Evolutionary conservation across 2,888 invertebrate species (phyloP).

Genomic region (Pachycephus smyrnensis): DNA sequence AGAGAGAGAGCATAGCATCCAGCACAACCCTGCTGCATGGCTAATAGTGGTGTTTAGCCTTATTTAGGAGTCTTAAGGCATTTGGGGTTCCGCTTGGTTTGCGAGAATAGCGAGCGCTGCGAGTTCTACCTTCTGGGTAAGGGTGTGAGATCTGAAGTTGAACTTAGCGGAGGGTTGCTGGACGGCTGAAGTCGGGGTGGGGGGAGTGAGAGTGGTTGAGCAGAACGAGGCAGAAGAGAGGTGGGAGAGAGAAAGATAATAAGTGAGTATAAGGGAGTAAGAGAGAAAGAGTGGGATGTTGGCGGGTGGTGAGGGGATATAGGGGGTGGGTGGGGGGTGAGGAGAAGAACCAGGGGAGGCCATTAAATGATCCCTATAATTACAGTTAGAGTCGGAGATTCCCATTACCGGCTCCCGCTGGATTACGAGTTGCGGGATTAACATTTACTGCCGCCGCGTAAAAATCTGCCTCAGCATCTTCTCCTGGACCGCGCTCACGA

Average conservation of each 20-base stretch:
- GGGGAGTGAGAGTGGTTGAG: background rate
- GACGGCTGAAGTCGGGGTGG: background rate
- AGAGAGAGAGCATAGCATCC: background rate
- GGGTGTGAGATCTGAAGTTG: background rate
- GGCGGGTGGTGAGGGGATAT: constrained; percentile 22
- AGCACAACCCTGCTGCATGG: constrained; percentile 1
- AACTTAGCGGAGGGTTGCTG: background rate
- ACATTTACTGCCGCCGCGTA: constrained; percentile 50
- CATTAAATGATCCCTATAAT: constrained; percentile 61
- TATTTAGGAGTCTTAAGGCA: constrained; percentile 24
- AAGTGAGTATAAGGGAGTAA: constrained; percentile 2
- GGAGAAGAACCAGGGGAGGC: constrained; percentile 32
- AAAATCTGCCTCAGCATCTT: constrained; percentile 40
- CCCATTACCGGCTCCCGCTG: constrained; percentile 41
- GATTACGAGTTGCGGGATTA: constrained; percentile 51
- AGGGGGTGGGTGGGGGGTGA: constrained; percentile 37
- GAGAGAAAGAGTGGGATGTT: constrained; percentile 27
- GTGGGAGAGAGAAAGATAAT: background rate
- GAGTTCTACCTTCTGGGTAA: background rate
- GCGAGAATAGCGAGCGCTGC: constrained; percentile 16
- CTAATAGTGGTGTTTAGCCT: constrained; percentile 25
- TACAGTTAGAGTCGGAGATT: constrained; percentile 53
- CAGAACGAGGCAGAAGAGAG: background rate
- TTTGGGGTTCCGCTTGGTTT: constrained; percentile 16
- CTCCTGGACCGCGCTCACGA: constrained; percentile 32